Conservation (phyloP, 2,797 vertebrate genomes). For the Pogoniulus pusillus region DNA sequence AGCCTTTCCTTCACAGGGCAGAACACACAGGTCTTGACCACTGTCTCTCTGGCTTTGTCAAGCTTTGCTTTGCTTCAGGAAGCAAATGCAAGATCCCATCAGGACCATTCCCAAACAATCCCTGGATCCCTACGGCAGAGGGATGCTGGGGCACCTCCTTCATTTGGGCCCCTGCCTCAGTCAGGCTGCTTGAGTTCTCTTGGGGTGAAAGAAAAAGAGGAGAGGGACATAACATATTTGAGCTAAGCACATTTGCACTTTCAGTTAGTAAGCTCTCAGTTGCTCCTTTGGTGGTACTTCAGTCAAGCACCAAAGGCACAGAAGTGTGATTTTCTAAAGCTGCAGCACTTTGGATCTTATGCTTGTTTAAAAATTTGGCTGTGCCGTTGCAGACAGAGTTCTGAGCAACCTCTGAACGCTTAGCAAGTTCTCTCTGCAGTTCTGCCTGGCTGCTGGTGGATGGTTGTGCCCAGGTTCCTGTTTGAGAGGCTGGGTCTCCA, state of each 20-base stretch:
- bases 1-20: background rate
- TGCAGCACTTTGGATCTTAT: background rate
- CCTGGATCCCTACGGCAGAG: background rate
- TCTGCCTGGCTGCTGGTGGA: background rate
- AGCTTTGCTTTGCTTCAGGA: background rate
- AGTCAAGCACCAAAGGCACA: background rate
- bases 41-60: background rate
- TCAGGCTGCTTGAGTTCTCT: background rate
- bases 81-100: accelerated
- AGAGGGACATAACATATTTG: background rate
- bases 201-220: background rate
- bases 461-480: background rate
- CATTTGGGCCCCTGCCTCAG: background rate
- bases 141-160: background rate
- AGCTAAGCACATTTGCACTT: background rate
- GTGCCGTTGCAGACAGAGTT: background rate
- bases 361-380: background rate
- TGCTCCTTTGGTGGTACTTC: background rate
- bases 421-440: background rate
- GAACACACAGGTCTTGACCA: too few species aligned
- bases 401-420: background rate
- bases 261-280: background rate
- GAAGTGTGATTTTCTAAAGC: background rate
- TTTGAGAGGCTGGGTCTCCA: background rate
- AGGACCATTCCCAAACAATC: background rate